Percentiles rank a stretch among this genome's conserved stretches.
These are phyloP conservation scores for Diarsia dahlii DNA, from an alignment of 2,888 invertebrate species.

Conservation along the genomic window DNA sequence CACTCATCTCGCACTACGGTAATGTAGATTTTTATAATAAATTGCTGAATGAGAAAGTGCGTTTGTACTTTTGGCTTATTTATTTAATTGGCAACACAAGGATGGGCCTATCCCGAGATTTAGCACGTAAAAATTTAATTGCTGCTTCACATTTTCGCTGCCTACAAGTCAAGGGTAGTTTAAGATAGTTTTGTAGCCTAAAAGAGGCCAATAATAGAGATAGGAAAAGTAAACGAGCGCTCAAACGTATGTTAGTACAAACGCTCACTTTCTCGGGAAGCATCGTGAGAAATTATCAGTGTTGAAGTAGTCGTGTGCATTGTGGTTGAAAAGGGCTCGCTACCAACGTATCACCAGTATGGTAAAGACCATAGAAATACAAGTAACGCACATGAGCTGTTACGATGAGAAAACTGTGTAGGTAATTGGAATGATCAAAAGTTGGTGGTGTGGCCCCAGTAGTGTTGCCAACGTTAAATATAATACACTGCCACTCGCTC, in stretches of 20 bases:
- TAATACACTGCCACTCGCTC: constrained; percentile 61
- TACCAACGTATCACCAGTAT: constrained; percentile 18
- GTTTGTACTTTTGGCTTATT: constrained; percentile 52
- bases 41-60: constrained; percentile 54
- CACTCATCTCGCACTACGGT: constrained; percentile 58
- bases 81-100: constrained; percentile 27
- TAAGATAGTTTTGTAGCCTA: constrained; percentile 21
- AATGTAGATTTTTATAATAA: constrained; percentile 59
- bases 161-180: constrained; percentile 12
- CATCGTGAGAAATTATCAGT: constrained; percentile 41
- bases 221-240: constrained; percentile 19
- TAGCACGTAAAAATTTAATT: constrained; percentile 34
- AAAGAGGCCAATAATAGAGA: constrained; percentile 17
- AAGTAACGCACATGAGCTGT: not conserved
- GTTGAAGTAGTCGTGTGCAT: constrained; percentile 57
- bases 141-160: constrained; percentile 25
- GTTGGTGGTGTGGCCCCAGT: constrained; percentile 38
- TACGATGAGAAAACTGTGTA: too few relatives aligned
- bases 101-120: constrained; percentile 22
- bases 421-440: constrained; percentile 16
- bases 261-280: constrained; percentile 50
- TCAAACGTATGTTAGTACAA: constrained; percentile 43
- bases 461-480: constrained; percentile 59
- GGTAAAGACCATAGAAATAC: not conserved
- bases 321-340: constrained; percentile 37